Percentiles rank a stretch among this genome's conserved stretches.
These are phyloP conservation scores for Cherax destructor DNA, from an alignment of 1,140 invertebrate genomes.

Conservation along the genomic window DNA sequence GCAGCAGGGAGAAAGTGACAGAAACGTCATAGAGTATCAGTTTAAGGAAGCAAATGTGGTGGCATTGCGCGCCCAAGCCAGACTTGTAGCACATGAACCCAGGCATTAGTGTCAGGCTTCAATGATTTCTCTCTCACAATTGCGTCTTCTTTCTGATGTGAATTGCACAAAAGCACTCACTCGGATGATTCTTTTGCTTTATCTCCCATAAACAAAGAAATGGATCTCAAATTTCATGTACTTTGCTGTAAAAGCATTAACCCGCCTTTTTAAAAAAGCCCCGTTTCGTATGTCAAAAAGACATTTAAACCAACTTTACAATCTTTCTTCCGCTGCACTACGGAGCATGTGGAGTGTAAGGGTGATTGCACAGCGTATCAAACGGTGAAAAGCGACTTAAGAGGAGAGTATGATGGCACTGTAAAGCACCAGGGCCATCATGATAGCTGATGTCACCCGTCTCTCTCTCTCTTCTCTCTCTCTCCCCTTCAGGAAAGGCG, in stretches of 20 bases:
- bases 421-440: background rate
- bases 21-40: no score
- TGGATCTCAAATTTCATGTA: no score
- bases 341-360: background rate
- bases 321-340: background rate
- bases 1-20: no score
- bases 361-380: background rate
- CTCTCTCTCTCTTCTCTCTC: background rate
- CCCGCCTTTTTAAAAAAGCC: background rate
- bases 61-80: no score
- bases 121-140: no score
- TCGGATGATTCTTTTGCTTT: no score
- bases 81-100: no score
- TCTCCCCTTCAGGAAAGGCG: background rate
- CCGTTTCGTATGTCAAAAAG: background rate
- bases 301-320: background rate
- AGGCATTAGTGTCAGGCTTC: no score
- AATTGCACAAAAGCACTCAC: no score
- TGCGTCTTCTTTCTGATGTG: no score
- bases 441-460: background rate
- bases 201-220: no score
- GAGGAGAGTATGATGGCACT: background rate
- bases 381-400: background rate
- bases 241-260: background rate
- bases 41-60: no score